Evolutionary conservation across 2,113 vertebrate genomes (phyloP), one percentile per base, ranked within the genome.

Genomic region (Todiramphus chloris): DNA sequence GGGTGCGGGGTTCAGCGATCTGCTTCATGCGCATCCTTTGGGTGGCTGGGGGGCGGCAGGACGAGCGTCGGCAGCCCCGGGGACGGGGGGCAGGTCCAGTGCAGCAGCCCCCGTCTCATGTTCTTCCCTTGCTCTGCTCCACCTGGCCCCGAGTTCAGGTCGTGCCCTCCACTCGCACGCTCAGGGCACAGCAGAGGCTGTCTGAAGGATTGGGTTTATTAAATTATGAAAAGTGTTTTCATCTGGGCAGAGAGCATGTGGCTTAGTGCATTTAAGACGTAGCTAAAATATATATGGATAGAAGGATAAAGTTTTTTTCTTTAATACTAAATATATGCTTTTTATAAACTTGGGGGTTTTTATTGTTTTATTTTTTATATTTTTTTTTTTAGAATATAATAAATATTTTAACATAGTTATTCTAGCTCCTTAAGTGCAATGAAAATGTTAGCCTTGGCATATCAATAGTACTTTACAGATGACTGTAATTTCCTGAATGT

Each of bases 401-500:
- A 96, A 96, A 96, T 97, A 97, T 97, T 97, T 97, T 96, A 96
- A 85, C 97, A 74, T 97, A 95, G 89, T 97, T 97, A 97, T 97
- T 97, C 97, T 96, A 95, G 95, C 96, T 97, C 90, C 12, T 2
- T n/a, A 74, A 96, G 87, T 94, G 96, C 97, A 96, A 96, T 97
- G 98, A 97, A 98, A 98, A 98, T 98, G 98, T 97, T 98, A 97
- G 97, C 96, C 95, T 98, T 97, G 97, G 97, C 97, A 91, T 97
- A 98, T 98, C 97, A 97, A 91, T 98, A 93, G 89, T 89, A 16
- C 96, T 98, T 98, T 98, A 98, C 98, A 98, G 98, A 98, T 98
- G 97, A 97, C 97, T 98, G 97, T 98, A 98, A 98, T 98, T 98
- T 98, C 97, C 98, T 97, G 97, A 98, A 98, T 98, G 98, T 98